Conservation (phyloP, 1,140 invertebrate genomes). For the Colletes gigas region DNA sequence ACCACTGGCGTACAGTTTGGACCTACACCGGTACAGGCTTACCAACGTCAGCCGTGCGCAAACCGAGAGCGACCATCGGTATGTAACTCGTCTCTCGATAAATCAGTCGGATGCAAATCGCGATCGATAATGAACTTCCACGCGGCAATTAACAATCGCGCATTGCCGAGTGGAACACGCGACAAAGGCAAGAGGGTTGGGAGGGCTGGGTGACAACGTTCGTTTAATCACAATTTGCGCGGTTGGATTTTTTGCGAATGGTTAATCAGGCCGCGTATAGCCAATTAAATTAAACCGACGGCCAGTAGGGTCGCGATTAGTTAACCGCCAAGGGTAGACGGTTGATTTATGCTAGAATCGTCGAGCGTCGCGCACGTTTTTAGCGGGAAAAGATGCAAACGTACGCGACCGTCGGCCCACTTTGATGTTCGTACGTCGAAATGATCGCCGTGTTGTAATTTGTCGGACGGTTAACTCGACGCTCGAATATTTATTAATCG, state of each 20-base stretch:
- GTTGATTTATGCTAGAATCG: slow-evolving; percentile 57
- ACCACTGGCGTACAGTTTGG: too few relatives aligned
- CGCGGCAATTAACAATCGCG: slow-evolving; percentile 55
- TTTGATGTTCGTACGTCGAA: slow-evolving; percentile 41
- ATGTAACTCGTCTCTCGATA: slow-evolving; percentile 1
- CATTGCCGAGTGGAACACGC: slow-evolving; percentile 13
- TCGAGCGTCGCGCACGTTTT: slow-evolving; percentile 2
- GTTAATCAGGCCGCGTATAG: slow-evolving; percentile 54
- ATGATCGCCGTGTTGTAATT: slow-evolving; percentile 21
- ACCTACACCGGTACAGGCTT: too few relatives aligned
- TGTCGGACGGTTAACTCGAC: slow-evolving; percentile 9
- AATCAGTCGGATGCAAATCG: slow-evolving; percentile 41
- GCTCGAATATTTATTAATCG: slow-evolving; percentile 9
- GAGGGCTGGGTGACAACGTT: not conserved
- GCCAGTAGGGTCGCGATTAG: slow-evolving; percentile 40
- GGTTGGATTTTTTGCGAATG: slow-evolving; percentile 54
- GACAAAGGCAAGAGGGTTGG: not conserved
- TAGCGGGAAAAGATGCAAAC: not conserved
- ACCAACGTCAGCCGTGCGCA: not conserved
- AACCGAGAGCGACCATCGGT: not conserved
- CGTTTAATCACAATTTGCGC: slow-evolving; percentile 58
- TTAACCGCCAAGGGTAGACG: slow-evolving; percentile 20
- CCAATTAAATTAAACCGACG: slow-evolving; percentile 55
- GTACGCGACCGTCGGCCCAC: not conserved
- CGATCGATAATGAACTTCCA: slow-evolving; percentile 47